Conservation (phyloP, 1,140 invertebrate species). For the Delia radicum region DNA sequence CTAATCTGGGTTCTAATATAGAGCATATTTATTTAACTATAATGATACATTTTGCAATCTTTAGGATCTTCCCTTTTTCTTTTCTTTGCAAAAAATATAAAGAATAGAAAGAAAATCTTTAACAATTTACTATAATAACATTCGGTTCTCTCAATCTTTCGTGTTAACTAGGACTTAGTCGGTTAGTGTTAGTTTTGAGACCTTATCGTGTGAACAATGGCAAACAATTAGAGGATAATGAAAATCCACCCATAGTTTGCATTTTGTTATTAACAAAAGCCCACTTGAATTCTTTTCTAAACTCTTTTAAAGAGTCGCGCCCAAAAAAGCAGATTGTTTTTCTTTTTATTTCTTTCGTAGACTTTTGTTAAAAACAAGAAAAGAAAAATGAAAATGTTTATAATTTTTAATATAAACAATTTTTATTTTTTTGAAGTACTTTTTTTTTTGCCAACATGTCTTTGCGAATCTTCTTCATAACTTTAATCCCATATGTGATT, state of each 20-base stretch:
- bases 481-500: not conserved
- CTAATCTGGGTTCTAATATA: not conserved
- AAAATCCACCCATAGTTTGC: constrained; percentile 2
- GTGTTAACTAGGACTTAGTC: not conserved
- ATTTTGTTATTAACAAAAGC: not conserved
- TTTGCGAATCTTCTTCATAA: too few relatives aligned
- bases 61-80: not conserved
- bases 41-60: not conserved
- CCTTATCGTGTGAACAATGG: constrained; percentile 4
- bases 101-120: not conserved
- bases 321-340: not conserved
- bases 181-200: constrained; percentile 1
- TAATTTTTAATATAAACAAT: constrained; percentile 14
- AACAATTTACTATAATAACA: constrained; percentile 13
- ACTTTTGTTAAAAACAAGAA: not conserved
- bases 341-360: not conserved
- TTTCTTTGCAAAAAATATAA: not conserved
- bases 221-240: constrained; percentile 27
- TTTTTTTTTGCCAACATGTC: not conserved
- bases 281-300: constrained; percentile 8
- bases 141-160: not conserved
- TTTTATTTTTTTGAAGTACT: not conserved
- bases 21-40: not conserved
- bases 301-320: constrained; percentile 21
- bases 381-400: constrained; percentile 15